A percentile compares a stretch with the other conserved stretches of the same genome.
These are phyloP conservation scores for Spheniscus humboldti DNA, from an alignment of 2,797 vertebrate species.

Conservation along the genomic window DNA sequence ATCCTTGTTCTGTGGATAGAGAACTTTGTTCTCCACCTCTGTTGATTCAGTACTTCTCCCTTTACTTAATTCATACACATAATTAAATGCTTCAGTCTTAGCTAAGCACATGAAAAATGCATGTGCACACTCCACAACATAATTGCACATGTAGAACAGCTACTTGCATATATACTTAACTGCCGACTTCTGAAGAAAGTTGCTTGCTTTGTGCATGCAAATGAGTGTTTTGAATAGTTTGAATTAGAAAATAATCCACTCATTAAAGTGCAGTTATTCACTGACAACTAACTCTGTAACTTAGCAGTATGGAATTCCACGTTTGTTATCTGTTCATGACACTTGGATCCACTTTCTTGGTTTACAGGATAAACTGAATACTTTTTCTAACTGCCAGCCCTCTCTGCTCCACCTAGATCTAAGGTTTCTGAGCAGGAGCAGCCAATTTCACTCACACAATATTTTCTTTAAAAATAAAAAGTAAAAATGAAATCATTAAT, in stretches of 20 bases:
- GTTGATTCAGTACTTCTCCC: not conserved
- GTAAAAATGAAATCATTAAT: not conserved
- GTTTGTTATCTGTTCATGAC: not conserved
- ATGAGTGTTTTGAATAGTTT: not conserved
- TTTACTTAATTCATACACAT: not conserved
- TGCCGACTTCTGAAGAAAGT: not conserved
- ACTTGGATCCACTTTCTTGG: not conserved
- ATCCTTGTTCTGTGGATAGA: not conserved
- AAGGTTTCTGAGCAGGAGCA: not conserved
- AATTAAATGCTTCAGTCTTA: not conserved
- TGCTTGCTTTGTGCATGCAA: not conserved
- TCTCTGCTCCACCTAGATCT: not conserved
- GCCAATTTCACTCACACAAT: not conserved
- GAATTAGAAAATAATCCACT: not conserved
- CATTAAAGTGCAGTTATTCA: not conserved
- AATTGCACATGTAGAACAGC: not conserved
- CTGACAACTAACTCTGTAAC: not conserved
- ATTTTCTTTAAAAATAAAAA: slow-evolving; percentile 58
- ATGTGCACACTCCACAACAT: not conserved
- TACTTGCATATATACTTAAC: not conserved
- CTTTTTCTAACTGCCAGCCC: not conserved
- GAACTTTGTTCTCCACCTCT: not conserved
- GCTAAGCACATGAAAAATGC: not conserved
- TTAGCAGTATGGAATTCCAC: not conserved
- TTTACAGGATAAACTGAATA: not conserved